Base-by-base conservation (phyloP, 2,797 vertebrate genomes). In the Rhadinocentrus ornatus region DNA sequence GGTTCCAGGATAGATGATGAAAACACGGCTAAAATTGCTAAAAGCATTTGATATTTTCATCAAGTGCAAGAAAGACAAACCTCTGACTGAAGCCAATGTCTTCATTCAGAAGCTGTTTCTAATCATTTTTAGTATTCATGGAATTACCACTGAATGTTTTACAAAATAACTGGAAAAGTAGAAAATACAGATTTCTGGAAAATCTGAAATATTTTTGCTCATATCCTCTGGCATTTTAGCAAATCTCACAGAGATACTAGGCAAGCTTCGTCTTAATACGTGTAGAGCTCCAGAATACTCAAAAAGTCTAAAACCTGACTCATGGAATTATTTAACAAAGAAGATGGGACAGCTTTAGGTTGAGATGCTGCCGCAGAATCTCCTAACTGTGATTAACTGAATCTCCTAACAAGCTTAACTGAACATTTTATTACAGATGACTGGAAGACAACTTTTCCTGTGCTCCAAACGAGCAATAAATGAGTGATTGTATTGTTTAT, bases 161-260 rank as follows among this genome's bases (percentile, higher is more conserved):
- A 37, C 60, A 22, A 0, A 27, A 27, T 50, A 75, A 77, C 78
- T 71, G 72, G 48, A 58, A 71, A 64, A 69, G 52, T 15, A 65
- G 41, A 53, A 68, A 71, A 75, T 57, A 60, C 68, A 69, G 59
- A 69, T 34, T 66, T 52, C 24, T 13, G 52, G 52, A 72, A 44
- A 64, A 56, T 62, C 48, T 66, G 0, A 71, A 73, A 37, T 15
- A 64, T 71, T 80, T 67, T 71, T 68, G 18, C 20, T 20, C 41
- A 3, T 46, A 4, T 46, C 6, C n/a, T 8, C 2, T 9, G n/a
- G 18, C 20, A n/a, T 20, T 50, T 0, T 10, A 3, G 9, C 10
- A n/a, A 50, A 50, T 22, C 8, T 50, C 20, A n/a, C 6, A n/a
- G 20, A n/a, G 20, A 7, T n/a, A 46, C 44, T 0, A n/a, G 8